phyloP scores from a whole-genome alignment of 2,888 invertebrate genomes.

The Apodemia mormo region DNA sequence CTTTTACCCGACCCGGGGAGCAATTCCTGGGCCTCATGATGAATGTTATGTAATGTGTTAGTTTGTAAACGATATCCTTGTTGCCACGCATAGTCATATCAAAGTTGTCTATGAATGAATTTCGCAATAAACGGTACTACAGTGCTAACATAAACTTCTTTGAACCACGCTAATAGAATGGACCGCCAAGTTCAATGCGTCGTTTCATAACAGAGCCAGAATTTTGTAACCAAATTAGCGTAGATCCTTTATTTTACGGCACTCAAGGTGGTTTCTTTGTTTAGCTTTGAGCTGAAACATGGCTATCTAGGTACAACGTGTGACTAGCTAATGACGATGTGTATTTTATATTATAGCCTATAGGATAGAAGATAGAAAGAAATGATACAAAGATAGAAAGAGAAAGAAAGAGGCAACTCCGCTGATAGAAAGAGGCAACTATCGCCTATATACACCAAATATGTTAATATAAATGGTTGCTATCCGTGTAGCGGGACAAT shows the following conservation, averaged over 20 bases:
- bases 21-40: neutral
- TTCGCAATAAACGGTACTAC: conserved; percentile 40
- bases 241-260: conserved; percentile 5
- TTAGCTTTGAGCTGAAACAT: neutral
- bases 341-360: no score
- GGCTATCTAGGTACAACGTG: no score
- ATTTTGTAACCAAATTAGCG: conserved; percentile 15
- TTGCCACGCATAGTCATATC: neutral
- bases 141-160: conserved; percentile 35
- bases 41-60: neutral
- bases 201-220: conserved; percentile 20
- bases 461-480: no score
- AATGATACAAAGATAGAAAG: no score
- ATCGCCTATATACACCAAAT: no score
- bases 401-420: no score
- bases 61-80: neutral
- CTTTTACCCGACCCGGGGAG: neutral
- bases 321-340: no score
- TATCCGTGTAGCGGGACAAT: no score
- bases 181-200: conserved; percentile 51
- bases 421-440: no score
- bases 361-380: no score
- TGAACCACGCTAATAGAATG: conserved; percentile 54
- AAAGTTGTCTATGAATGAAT: conserved; percentile 41
- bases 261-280: conserved; percentile 10